Base-by-base conservation (phyloP, 2,888 invertebrate species). In the Rhingia rostrata region DNA sequence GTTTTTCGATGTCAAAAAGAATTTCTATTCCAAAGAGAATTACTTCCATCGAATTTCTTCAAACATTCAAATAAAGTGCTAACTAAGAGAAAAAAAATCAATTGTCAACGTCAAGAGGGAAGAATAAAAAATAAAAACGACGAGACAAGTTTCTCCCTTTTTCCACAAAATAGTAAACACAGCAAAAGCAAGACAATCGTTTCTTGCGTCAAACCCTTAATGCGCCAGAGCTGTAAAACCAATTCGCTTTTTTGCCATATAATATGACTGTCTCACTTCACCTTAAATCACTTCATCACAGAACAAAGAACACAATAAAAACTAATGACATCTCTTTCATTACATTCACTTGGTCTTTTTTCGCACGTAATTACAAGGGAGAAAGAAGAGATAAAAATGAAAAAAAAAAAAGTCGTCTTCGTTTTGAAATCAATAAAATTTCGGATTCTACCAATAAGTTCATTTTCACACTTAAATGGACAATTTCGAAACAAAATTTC, bases 401-500 rank as follows among this genome's bases (percentile, higher is more conserved):
- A 49, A 61, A 72, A 78, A 61, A 78, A 69, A 73, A 83, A 80
- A 43, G 37, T 74, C 32, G 60, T 73, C 61, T 72, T 67, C 66
- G 14, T 43, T 72, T 69, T 66, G 67, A 78, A 83, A 83, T 83
- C 83, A 83, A 83, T 83, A 83, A 83, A 83, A 67, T 78, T 79
- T 67, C 53, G 43, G 63, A 61, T 56, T 72, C 75, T 64, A 43
- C 30, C 69, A 39, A 66, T 47, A 22, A 22, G 1, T 69, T 79
- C 61, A 41, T 58, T 53, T 39, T 43, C 58, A 74, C 47, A 51
- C 53, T 64, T 78, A 47, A 37, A 47, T 35, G 43, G 12, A 61
- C 30, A 53, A 9, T 10, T 9, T 41, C 0, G 54, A 37, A 67
- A 58, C 9, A 43, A 51, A 69, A 58, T 51, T 47, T 64, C 10